Conservation (phyloP, 2,797 vertebrate species). For the Betta splendens region DNA sequence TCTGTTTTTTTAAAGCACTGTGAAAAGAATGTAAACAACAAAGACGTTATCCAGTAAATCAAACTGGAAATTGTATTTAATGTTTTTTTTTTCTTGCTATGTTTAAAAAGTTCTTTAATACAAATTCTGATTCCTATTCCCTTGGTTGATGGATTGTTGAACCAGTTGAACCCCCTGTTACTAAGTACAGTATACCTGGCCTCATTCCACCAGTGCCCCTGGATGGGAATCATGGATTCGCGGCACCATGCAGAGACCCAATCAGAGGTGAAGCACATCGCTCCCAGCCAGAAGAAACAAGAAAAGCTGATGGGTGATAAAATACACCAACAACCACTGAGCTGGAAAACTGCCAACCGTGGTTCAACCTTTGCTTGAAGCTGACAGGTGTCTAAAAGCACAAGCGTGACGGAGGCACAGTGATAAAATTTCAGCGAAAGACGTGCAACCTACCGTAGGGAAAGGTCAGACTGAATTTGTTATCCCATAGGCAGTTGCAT, state of each 20-base stretch:
- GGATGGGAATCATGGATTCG: slow-evolving; percentile 3
- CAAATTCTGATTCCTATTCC: too few relatives aligned
- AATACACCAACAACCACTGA: slow-evolving; percentile 34
- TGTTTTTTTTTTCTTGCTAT: too few relatives aligned
- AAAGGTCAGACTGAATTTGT: slow-evolving; percentile 30
- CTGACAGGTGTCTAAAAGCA: slow-evolving; percentile 46
- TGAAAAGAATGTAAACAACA: too few relatives aligned
- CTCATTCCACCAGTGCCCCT: neutral
- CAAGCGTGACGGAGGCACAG: slow-evolving; percentile 19
- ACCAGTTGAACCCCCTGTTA: neutral
- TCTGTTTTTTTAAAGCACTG: neutral
- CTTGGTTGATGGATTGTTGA: too few relatives aligned
- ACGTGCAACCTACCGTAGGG: slow-evolving; percentile 1
- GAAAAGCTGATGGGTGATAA: slow-evolving; percentile 26
- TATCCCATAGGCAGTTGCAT: slow-evolving; percentile 3
- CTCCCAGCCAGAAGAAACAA: slow-evolving; percentile 11
- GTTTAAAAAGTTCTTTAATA: too few relatives aligned
- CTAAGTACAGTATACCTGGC: neutral
- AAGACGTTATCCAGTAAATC: too few relatives aligned
- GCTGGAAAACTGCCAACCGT: slow-evolving; percentile 35
- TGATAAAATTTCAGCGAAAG: slow-evolving; percentile 18
- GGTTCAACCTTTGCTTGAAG: slow-evolving; percentile 15
- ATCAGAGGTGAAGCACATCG: slow-evolving; percentile 13
- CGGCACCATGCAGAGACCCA: slow-evolving; percentile 14
- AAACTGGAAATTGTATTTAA: too few relatives aligned